Evolutionary conservation across 30 jellyfish, hydroid and myxozoan species (phyloP), one percentile per base, ranked within the genome.

Genomic region (Mastigias papua): DNA sequence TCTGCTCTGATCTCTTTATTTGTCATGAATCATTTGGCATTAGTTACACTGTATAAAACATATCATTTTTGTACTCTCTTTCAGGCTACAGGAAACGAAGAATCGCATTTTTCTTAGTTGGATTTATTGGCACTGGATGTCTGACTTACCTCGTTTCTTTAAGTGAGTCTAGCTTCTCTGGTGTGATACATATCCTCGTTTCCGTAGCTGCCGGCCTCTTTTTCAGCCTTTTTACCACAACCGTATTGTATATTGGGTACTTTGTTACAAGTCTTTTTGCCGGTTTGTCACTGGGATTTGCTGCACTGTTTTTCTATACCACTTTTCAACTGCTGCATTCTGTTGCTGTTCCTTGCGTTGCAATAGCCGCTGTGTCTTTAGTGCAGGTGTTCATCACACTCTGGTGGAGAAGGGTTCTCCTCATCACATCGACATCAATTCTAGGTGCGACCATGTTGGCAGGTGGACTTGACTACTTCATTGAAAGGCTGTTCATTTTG

Each of bases 351-450:
- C 98, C 98, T 0, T 85, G 97, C 34, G 95, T 90, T 50, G 89
- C 82, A 30, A 86, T 95, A 23, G 98, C 99, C 9, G 48, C 81
- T 5, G 34, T 90, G 76, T 80, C 97, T 49, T 85, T 95, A 28
- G 91, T 85, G 3, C 98, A 85, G 78, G 96, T 90, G 16, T 95
- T 95, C 74, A 28, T 87, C 67, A 95, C 99, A n/a, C 78, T 95
- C 64, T 95, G 99, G 99, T 95, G 99, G 99, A 75, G 98, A 30
- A 92, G 96, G 33, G 97, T 93, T 60, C 74, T 90, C 70, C 93
- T 80, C 25, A 95, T 95, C 76, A 91, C 92, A 27, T 88, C 95
- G 32, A 75, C 97, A 3, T 51, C 96, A 27, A 25, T 90, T 30
- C 91, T 91, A 26, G 96, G 98, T 26, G 93, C 97, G 15, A 69